Evolutionary conservation across 2,888 invertebrate species (phyloP), one percentile per base, ranked within the genome.

Genomic region (Ditylenchus weischeri): DNA sequence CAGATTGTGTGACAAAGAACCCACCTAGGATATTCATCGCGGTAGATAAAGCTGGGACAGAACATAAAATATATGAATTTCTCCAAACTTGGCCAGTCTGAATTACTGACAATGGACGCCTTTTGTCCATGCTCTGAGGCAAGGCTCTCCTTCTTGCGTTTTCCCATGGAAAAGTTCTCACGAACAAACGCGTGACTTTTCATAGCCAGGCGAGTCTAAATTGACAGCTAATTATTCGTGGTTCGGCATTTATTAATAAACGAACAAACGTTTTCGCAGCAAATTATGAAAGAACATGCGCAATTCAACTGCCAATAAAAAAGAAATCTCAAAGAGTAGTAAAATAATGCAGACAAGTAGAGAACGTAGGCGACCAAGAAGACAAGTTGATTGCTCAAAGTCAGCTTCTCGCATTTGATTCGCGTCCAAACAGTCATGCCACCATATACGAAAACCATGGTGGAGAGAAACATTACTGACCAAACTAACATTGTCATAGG

Each of bases 201-300:
- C 81, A 81, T 81, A 1, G 78, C 78, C 15, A 81, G 68, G 36
- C 81, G 72, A 10, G 81, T 80, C 81, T 81, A 69, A 60, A 80
- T 73, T 59, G 36, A 13, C 23, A 47, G 5, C 11, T 13, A 49
- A 43, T n/a, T 29, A 29, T 13, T n/a, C 29, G 23, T 13, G 11
- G 6, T 38, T 21, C 7, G 15, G n/a, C 13, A 35, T 47, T n/a
- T 18, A 54, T 59, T 50, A 18, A n/a, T 19, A 58, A 38, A 60
- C 62, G 19, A 68, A 68, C 76, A 66, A 49, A 81, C 81, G 61
- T 80, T 79, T 70, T 81, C 81, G 64, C 81, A 81, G 10, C 81
- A 81, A 60, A 81, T 81, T 19, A 81, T 79, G 66, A 81, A 81
- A 29, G 78, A 78, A 68, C 81, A 81, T 8, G 81, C 81, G 63